Evolutionary conservation across 2,888 invertebrate genomes (phyloP).

Genomic region (Lypha dubia): DNA sequence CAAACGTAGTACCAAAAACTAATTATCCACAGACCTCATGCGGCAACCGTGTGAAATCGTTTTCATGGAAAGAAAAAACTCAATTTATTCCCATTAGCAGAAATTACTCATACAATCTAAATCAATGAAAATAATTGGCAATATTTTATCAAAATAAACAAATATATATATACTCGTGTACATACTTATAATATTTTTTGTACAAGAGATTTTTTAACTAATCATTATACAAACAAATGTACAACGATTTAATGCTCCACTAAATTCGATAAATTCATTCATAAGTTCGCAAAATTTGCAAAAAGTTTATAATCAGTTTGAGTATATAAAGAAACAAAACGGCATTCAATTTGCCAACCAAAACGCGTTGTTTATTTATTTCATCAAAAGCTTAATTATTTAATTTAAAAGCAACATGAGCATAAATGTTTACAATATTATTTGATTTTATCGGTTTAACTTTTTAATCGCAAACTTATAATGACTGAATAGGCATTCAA

Average conservation of each 20-base stretch:
- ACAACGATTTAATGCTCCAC: conserved; percentile 20
- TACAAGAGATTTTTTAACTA: background rate
- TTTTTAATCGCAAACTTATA: conserved; percentile 31
- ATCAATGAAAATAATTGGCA: background rate
- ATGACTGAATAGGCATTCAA: background rate
- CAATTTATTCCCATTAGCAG: background rate
- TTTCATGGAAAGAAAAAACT: background rate
- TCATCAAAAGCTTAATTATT: conserved; percentile 32
- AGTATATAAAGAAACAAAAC: conserved; percentile 5
- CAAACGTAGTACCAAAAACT: background rate
- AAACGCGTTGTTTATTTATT: conserved; percentile 21
- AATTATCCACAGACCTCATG: background rate
- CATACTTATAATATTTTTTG: background rate
- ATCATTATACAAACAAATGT: conserved; percentile 34
- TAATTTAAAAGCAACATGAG: conserved; percentile 25
- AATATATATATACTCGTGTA: background rate
- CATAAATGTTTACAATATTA: conserved; percentile 11
- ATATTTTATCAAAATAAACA: background rate
- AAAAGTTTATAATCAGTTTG: conserved; percentile 39
- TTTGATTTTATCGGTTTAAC: conserved; percentile 54
- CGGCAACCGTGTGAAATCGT: background rate
- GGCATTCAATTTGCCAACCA: conserved; percentile 3
- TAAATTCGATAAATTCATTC: conserved; percentile 28
- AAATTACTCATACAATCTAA: conserved; percentile 2
- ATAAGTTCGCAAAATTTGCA: conserved; percentile 24